Percentiles rank a stretch among this genome's conserved stretches.
These are phyloP conservation scores for Onychostruthus taczanowskii DNA, from an alignment of 2,113 vertebrate genomes.

Conservation along the genomic window DNA sequence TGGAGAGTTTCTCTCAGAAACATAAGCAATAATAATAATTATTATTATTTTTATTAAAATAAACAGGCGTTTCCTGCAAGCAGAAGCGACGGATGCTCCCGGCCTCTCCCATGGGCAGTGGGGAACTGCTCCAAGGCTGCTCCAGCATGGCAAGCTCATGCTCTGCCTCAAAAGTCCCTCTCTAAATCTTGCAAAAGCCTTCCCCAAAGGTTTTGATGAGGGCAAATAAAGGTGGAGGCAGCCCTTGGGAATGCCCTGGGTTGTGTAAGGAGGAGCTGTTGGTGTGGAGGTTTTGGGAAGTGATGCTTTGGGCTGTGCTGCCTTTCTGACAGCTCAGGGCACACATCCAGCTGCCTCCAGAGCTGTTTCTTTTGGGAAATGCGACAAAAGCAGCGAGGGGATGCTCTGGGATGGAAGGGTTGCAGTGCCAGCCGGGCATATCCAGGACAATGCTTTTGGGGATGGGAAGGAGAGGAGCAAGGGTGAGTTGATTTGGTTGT, in stretches of 20 bases:
- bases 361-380: rapidly evolving
- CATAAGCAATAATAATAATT: not conserved
- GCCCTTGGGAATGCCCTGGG: not conserved
- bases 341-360: not conserved
- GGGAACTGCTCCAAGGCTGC: not conserved
- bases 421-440: not conserved
- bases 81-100: not conserved
- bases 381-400: rapidly evolving
- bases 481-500: not conserved
- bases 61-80: not conserved
- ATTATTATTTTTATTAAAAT: not conserved
- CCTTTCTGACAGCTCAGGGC: not conserved
- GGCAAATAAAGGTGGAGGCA: not conserved
- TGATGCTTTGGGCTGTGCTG: rapidly evolving
- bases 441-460: not conserved
- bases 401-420: not conserved
- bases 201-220: not conserved
- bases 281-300: not conserved
- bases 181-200: not conserved
- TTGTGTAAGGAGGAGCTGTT: not conserved
- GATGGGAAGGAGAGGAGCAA: not conserved
- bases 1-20: not conserved
- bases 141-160: rapidly evolving
- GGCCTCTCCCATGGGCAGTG: not conserved
- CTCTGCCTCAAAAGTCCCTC: not conserved